Base-by-base conservation (phyloP, 2,888 invertebrate genomes). In the Deilephila porcellus region DNA sequence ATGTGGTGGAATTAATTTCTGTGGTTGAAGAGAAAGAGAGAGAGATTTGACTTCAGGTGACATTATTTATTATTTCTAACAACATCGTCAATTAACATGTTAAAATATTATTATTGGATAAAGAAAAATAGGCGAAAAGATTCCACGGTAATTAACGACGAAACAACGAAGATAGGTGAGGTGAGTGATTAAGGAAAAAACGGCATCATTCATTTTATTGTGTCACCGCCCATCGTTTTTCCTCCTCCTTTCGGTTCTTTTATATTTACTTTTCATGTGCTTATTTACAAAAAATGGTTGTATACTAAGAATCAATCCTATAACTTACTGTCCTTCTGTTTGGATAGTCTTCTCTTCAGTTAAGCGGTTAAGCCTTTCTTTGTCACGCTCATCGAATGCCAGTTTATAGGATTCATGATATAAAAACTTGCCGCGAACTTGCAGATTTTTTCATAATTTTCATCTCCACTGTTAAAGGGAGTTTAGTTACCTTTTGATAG, bases 131-230 rank as follows among this genome's bases (percentile, higher is more conserved):
- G 20, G 29, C 8, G 7, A 29, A 62, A 62, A 19, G 34, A 32
- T 7, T 7, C 19, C 7, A 63, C 3, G 64, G 45, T 45, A 8
- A 20, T 20, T 25, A 45, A 67, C 64, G 64, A 25, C 64, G 45
- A 20, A 64, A 45, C 45, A 64, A 45, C 25, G 64, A 45, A 45
- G 14, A 45, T 45, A 25, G n/a, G 63, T 67, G 7, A 25, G n/a
- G 63, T 67, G 19, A 25, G 25, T 52, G 45, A 67, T 67, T 25
- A 67, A 25, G 64, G 64, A 67, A 67, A 64, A 67, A 67, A 67
- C 64, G 20, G n/a, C 45, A 25, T 45, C 20, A 14, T 45, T 67
- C 14, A n/a, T n/a, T 37, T 19, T 64, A 67, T 67, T 11, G 6
- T 45, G 20, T 20, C 14, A n/a, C 5, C 34, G n/a, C 1, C 17